Evolutionary conservation across 1,140 invertebrate genomes (phyloP).

Genomic region (Anoplolepis gracilipes): DNA sequence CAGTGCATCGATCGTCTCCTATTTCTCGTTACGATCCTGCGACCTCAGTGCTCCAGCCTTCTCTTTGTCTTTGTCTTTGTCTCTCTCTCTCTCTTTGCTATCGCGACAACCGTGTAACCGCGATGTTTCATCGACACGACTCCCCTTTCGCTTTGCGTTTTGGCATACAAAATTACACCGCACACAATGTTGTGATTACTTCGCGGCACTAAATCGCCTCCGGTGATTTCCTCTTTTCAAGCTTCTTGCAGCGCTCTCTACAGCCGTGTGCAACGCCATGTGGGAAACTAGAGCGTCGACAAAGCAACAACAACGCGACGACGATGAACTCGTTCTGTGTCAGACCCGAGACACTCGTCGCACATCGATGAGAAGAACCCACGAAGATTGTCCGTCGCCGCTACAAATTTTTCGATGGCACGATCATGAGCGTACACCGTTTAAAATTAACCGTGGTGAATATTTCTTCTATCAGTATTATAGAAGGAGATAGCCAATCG

Average conservation of each 20-base stretch:
- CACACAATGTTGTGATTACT: constrained; percentile 65
- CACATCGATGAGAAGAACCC: background rate
- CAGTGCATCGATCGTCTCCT: constrained; percentile 54
- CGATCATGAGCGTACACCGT: background rate
- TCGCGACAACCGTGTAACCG: background rate
- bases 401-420: background rate
- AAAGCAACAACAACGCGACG: background rate
- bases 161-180: constrained; percentile 17
- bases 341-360: background rate
- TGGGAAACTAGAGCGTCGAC: constrained; percentile 55
- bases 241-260: constrained; percentile 71
- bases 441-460: background rate
- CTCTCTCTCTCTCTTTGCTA: background rate
- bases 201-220: constrained; percentile 55
- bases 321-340: background rate
- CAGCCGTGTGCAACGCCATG: constrained; percentile 50
- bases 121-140: constrained; percentile 3
- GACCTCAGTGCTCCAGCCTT: constrained; percentile 21
- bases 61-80: constrained; percentile 8
- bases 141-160: background rate
- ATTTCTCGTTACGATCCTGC: constrained; percentile 45
- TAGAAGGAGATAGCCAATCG: background rate
- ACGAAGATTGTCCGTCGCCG: background rate
- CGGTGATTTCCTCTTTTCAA: constrained; percentile 44
- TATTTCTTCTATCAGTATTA: background rate